Evolutionary conservation across 1,140 invertebrate species (phyloP), one percentile per base, ranked within the genome.

Genomic region (Heterodera schachtii): DNA sequence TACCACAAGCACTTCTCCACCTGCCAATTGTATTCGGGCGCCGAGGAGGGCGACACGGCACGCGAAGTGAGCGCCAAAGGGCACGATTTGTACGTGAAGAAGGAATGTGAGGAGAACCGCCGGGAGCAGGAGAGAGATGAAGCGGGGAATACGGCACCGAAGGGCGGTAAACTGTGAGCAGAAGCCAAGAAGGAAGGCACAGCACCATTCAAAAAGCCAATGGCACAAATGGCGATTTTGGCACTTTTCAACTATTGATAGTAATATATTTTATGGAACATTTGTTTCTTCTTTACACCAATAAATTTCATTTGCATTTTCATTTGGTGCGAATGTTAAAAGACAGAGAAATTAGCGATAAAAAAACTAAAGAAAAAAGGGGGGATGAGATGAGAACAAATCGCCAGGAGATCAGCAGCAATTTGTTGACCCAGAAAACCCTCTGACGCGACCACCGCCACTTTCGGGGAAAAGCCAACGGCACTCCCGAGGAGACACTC

Each of bases 1-100:
- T 86, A 87, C 81, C 85, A 86, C 60, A 82, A 79, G 73, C 75
- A 83, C 49, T 86, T 86, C 52, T 85, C 81, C 6, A 86, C 80
- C 2, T 86, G 85, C 77, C 86, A 86, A 76, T 73, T 86, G 13
- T 86, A 86, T 60, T 69, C 70, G 41, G 83, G 87, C 69, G 86
- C 80, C 19, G 83, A 64, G 67, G 85, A 64, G 67, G 76, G 43
- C 19, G 64, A 82, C 19, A 78, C 46, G 16, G 47, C 86, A 13
- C 75, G 75, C 46, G 73, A 86, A 73, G 85, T 86, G 0, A 85
- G 75, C 21, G 85, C 85, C 21, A 70, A 66, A 31, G 85, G 85
- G 13, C 85, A 86, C 69, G 85, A 86, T 49, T 69, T 86, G 64
- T 86, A 83, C 71, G 47, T 43, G 49, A 60, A 64, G 11, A 78